Evolutionary conservation across 2,888 invertebrate species (phyloP).

Genomic region (Xestia xanthographa): DNA sequence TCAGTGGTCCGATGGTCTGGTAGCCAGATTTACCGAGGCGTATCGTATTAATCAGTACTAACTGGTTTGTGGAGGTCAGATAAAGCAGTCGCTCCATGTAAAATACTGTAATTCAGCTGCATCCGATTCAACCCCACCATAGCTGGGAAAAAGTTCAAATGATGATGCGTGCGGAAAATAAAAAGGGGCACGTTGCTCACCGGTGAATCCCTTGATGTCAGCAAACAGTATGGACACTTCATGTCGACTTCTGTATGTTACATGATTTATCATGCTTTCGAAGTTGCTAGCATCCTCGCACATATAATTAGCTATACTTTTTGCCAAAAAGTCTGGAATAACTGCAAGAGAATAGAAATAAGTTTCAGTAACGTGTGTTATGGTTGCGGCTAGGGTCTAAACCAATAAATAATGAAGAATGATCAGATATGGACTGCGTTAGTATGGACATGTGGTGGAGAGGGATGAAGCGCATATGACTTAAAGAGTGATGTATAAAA

Average conservation of each 20-base stretch:
- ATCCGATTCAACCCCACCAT: not conserved
- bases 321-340: conserved; percentile 97
- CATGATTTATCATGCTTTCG: conserved; percentile 94
- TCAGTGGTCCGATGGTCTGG: too few relatives aligned
- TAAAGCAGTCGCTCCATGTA: not conserved
- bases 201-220: conserved; percentile 98
- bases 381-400: not conserved
- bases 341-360: conserved; percentile 89
- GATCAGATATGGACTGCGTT: not conserved
- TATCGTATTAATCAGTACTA: too few relatives aligned
- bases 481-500: not conserved
- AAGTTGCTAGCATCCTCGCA: conserved; percentile 93
- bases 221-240: conserved; percentile 99
- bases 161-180: not conserved
- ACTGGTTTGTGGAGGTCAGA: too few relatives aligned
- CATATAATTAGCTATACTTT: conserved; percentile 97
- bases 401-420: not conserved
- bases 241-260: conserved; percentile 95
- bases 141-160: not conserved
- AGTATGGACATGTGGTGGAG: not conserved
- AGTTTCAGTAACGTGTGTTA: too few relatives aligned
- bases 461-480: not conserved
- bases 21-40: too few relatives aligned
- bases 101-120: not conserved
- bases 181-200: conserved; percentile 79